Evolutionary conservation across 2,888 invertebrate genomes (phyloP), one percentile per base, ranked within the genome.

Genomic region (Sminthurides aquaticus): DNA sequence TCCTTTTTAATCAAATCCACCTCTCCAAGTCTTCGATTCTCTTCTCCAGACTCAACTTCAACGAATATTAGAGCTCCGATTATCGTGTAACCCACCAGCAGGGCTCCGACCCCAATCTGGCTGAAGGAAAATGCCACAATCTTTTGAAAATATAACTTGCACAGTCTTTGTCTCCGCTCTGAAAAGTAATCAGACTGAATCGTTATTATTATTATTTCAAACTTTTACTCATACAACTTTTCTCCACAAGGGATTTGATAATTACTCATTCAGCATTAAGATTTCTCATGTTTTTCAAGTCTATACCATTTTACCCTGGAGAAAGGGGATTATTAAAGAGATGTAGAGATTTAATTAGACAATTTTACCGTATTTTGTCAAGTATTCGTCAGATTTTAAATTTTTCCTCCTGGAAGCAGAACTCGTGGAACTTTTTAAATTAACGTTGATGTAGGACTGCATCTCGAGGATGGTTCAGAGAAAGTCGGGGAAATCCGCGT

Each of bases 71-170:
- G 73, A 20, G 77, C 76, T 18, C 77, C 77, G 64, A 77, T 66
- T 48, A 77, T 75, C n/a, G 77, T 76, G 67, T 77, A 77, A 27
- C 75, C 75, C 3, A 76, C 72, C 18, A 77, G 74, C 15, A 77
- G 68, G 15, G 74, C 75, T 22, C 76, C 76, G 26, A 77, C 76
- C 3, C 77, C 77, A 18, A 77, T 76, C 71, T 74, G 74, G 63
- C 71, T 72, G 62, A 71, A 72, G 20, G 72, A 64, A 56, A 74
- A 66, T 8, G 72, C 69, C 34, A 71, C 65, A 58, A 66, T 49
- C 62, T 70, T 74, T 25, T 71, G 69, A 54, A 70, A 28, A 68
- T 69, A 74, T 60, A 68, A 69, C 65, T 59, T 64, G 8, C 49
- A 25, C 2, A 52, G 49, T 3, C 49, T 58, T 22, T 58, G 49